These are phyloP conservation scores for Rhyzopertha dominica DNA, from an alignment of 1,140 invertebrate species.

Conservation along the genomic window DNA sequence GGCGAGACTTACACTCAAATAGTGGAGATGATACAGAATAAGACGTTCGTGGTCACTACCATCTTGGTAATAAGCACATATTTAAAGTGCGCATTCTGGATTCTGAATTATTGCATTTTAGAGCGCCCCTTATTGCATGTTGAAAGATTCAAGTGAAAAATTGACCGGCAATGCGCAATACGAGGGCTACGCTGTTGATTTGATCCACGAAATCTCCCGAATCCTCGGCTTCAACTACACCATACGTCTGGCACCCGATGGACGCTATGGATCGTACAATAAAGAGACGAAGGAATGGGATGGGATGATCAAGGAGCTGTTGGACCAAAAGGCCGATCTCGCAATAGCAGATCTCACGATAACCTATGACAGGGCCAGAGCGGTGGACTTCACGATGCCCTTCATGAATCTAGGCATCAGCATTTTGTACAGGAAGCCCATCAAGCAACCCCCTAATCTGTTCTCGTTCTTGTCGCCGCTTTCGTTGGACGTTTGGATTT, in stretches of 20 bases:
- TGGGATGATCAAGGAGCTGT: conserved; percentile 87
- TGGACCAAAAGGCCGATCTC: conserved; percentile 86
- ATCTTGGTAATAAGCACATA: conserved; percentile 68
- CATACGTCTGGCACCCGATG: conserved; percentile 73
- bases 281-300: conserved; percentile 72
- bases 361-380: conserved; percentile 83
- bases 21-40: conserved; percentile 84
- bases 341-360: conserved; percentile 92
- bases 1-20: conserved; percentile 77
- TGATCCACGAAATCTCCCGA: conserved; percentile 82
- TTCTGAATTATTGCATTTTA: conserved; percentile 40
- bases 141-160: conserved; percentile 73
- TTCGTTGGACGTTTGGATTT: conserved; percentile 92
- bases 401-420: conserved; percentile 94
- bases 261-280: conserved; percentile 48
- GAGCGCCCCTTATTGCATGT: conserved; percentile 91
- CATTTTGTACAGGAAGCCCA: conserved; percentile 87
- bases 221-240: conserved; percentile 89
- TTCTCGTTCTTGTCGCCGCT: conserved; percentile 93
- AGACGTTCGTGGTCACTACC: conserved; percentile 86
- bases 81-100: conserved; percentile 4
- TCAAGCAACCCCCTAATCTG: conserved; percentile 84
- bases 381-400: conserved; percentile 92
- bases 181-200: conserved; percentile 82
- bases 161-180: conserved; percentile 80